These are phyloP conservation scores for Indicator indicator DNA, from an alignment of 2,113 vertebrate species.

Conservation along the genomic window DNA sequence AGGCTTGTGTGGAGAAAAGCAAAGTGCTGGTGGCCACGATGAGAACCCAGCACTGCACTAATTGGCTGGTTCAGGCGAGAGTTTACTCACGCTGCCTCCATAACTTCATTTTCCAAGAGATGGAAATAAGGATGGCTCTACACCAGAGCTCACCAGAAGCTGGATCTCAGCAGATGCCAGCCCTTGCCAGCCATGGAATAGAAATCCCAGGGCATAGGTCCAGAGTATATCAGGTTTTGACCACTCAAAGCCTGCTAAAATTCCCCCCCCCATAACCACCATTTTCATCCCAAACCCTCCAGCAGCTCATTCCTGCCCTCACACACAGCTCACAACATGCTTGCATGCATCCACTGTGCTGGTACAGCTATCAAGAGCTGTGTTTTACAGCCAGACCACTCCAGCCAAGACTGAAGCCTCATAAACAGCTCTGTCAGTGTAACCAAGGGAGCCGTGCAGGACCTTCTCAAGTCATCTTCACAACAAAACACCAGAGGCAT, in stretches of 20 bases:
- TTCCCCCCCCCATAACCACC: background rate
- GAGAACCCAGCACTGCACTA: background rate
- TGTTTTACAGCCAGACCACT: background rate
- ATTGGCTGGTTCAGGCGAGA: background rate
- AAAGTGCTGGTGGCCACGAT: rapidly evolving
- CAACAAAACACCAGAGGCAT: background rate
- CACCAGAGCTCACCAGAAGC: background rate
- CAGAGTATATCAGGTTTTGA: background rate
- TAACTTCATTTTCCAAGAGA: background rate
- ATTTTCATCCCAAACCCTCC: background rate
- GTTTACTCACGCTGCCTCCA: background rate
- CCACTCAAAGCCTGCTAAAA: background rate
- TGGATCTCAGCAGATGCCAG: background rate
- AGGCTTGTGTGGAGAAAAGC: background rate
- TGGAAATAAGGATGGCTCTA: background rate
- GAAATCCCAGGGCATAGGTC: background rate
- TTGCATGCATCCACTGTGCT: background rate
- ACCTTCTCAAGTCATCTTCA: rapidly evolving
- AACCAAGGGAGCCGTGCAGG: background rate
- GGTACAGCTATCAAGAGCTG: background rate
- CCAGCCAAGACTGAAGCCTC: background rate
- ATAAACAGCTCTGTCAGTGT: background rate
- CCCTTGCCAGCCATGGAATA: background rate
- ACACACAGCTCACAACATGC: rapidly evolving
- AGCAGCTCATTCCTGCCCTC: background rate